phyloP scores from a whole-genome alignment of 2,113 vertebrate genomes.

The Pionites leucogaster region DNA sequence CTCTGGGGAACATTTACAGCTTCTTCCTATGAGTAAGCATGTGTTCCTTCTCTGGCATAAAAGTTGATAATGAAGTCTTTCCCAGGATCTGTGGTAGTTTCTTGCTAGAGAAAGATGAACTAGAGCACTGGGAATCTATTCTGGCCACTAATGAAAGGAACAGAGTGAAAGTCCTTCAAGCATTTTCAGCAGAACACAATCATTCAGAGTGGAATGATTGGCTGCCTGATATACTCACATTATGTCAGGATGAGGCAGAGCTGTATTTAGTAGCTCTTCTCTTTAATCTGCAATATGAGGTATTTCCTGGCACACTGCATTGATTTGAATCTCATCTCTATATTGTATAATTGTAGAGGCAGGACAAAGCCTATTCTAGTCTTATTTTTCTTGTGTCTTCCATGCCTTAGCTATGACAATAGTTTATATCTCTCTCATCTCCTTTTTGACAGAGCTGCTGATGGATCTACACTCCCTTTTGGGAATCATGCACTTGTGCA shows the following conservation, averaged over 20 bases:
- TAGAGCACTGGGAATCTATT: neutral
- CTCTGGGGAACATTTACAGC: neutral
- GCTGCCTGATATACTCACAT: neutral
- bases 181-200: neutral
- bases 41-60: neutral
- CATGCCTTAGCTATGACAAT: neutral
- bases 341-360: neutral
- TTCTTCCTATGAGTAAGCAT: neutral
- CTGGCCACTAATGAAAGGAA: neutral
- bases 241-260: neutral
- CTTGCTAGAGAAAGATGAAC: neutral
- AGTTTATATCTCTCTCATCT: neutral
- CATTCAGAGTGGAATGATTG: neutral
- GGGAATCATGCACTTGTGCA: neutral
- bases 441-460: neutral
- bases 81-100: neutral
- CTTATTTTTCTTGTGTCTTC: neutral
- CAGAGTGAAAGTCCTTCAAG: neutral
- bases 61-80: neutral
- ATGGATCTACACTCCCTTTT: neutral
- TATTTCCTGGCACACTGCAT: neutral
- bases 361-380: neutral
- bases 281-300: neutral
- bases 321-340: neutral
- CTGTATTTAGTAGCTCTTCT: neutral